Base-by-base conservation (phyloP, 2,888 invertebrate species). In the Myopa tessellatipennis region DNA sequence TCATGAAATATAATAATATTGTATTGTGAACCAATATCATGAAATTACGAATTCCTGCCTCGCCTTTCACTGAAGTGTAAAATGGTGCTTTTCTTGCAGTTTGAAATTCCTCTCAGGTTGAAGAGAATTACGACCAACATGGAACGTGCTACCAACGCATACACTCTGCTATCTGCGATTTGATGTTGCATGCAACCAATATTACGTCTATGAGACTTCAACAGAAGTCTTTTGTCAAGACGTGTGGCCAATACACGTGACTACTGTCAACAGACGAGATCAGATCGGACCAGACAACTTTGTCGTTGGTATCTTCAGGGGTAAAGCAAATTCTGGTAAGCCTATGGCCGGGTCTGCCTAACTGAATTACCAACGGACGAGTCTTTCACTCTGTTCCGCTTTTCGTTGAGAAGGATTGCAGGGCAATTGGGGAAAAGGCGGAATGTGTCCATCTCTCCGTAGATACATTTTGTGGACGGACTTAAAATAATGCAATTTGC, bases 371-470 rank as follows among this genome's bases (percentile, higher is more conserved):
- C 68, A 68, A 68, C 34, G 18, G 69, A 45, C 18, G 38, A 63
- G 50, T 61, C 10, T 63, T 65, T 38, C 65, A 7, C 7, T 6
- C 34, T 34, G 65, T 34, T 0, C 1, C 58, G 3, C n/a, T n/a
- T 34, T n/a, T 40, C 18, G 50, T 78, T 78, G 61, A 69, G 69
- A 79, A 77, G 79, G 78, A 80, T 83, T 83, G 34, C 65, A 14
- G 14, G 8, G 34, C 38, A 38, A 36, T 63, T 6, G 61, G 18
- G 12, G 10, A n/a, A 34, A 84, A 82, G 82, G 84, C 84, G 83
- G 85, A 84, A 84, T 84, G 82, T 83, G 84, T 84, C 14, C 60
- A 72, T 61, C 18, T 58, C 14, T 12, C 36, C 16, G n/a, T 55
- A 38, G 16, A 50, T 45, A 10, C 14, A 14, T 50, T 10, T 50